Evolutionary conservation across 2,113 vertebrate species (phyloP), one percentile per base, ranked within the genome.

Genomic region (Nesoenas mayeri): DNA sequence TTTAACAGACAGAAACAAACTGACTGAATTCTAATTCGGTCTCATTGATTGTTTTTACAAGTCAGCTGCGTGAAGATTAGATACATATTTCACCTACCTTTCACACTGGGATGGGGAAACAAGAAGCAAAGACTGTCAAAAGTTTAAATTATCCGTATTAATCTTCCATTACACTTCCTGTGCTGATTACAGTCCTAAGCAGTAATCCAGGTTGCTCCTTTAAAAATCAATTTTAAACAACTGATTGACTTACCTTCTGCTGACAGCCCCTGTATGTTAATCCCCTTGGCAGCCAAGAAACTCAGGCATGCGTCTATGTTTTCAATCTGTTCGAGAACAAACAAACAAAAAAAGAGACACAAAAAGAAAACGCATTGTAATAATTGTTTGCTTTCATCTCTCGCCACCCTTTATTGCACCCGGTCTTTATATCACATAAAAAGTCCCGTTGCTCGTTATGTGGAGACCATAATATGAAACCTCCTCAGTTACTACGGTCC

Each of bases 221-320:
- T 57, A 38, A 90, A 87, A 91, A 11, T 57, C 71, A 72, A 73
- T n/a, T 47, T 82, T 31, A 24, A 81, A 58, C 38, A 24, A 74
- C 40, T 2, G 8, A 4, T 72, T 56, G 65, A 97, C 98, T 99
- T 97, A 99, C 99, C 99, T 98, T 99, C 99, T 71, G 99, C 98
- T 97, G 99, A 99, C 97, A 99, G 98, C 89, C 99, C 99, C 98
- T 99, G 99, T 98, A 99, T 99, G 98, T 99, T 99, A 95, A 99
- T 99, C 94, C 99, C 99, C 98, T 99, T 99, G 44, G 99, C 99
- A 98, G 99, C 99, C 98, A 99, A 98, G 98, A 99, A 99, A 98
- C 98, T 99, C 98, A 99, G 98, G 97, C 99, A 99, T 28, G 98
- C 98, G 85, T 99, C 99, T 94, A 99, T 99, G 97, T 99, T 99